Evolutionary conservation across 1,140 invertebrate species (phyloP).

Genomic region (Drosophila oshimai): DNA sequence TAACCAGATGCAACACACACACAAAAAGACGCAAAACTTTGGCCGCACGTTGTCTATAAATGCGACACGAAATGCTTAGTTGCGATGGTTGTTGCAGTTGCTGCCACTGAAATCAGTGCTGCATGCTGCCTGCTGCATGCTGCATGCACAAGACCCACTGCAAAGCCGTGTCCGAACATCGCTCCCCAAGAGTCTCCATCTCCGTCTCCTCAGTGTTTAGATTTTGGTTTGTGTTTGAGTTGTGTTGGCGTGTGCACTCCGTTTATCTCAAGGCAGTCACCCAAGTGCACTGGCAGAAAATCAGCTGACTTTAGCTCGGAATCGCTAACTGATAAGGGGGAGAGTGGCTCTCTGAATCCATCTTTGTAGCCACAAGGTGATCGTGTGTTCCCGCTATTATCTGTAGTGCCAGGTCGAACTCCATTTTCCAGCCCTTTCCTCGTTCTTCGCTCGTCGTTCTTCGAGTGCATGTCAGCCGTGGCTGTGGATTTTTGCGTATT

Average conservation of each 20-base stretch:
- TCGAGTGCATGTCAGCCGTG: not conserved
- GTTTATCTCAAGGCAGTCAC: not conserved
- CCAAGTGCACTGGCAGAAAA: not conserved
- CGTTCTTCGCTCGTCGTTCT: not conserved
- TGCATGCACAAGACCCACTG: slow-evolving; percentile 41
- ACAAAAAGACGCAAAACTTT: slow-evolving; percentile 13
- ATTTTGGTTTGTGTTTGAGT: slow-evolving; percentile 8
- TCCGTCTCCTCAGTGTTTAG: not conserved
- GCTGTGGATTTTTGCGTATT: slow-evolving; percentile 69
- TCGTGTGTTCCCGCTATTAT: too few relatives aligned
- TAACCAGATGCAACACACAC: slow-evolving; percentile 26
- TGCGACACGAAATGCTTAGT: slow-evolving; percentile 74
- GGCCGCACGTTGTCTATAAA: slow-evolving; percentile 75
- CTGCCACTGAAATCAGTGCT: slow-evolving; percentile 56
- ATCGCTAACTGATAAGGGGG: too few relatives aligned
- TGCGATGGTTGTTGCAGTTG: slow-evolving; percentile 2
- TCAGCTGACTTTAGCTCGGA: too few relatives aligned
- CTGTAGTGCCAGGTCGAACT: too few relatives aligned
- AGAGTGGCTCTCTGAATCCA: too few relatives aligned
- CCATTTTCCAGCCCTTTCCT: too few relatives aligned
- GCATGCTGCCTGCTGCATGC: slow-evolving; percentile 39
- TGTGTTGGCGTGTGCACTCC: slow-evolving; percentile 12
- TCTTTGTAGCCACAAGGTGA: too few relatives aligned
- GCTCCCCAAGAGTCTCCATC: not conserved
- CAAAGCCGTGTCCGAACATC: slow-evolving; percentile 46